Evolutionary conservation across 2,113 vertebrate genomes (phyloP).

Genomic region (Scatophagus argus): DNA sequence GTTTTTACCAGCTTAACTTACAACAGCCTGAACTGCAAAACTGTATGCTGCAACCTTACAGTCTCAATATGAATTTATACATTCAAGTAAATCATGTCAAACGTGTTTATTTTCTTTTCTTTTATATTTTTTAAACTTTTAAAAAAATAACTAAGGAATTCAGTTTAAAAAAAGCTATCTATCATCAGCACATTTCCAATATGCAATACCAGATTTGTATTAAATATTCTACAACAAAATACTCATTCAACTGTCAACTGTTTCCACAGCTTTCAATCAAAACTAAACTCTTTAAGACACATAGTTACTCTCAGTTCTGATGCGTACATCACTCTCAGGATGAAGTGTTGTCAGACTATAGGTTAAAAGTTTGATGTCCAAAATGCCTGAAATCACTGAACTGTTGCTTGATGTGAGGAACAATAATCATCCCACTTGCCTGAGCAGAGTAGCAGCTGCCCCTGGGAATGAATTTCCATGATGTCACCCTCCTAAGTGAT

Average conservation of each 20-base stretch:
- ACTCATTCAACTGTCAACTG: background rate
- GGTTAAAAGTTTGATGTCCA: background rate
- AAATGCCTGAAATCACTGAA: background rate
- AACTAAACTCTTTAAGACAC: constrained; percentile 12
- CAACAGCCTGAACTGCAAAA: background rate
- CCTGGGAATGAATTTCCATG: constrained; percentile 68
- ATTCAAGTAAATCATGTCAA: too few relatives aligned
- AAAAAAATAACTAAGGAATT: too few relatives aligned
- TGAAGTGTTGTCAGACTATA: background rate
- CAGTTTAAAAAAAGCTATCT: background rate
- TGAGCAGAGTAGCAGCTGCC: constrained; percentile 59
- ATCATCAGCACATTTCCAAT: background rate
- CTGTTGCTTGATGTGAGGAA: constrained; percentile 9
- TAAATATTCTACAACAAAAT: background rate
- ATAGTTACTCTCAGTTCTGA: constrained; percentile 43
- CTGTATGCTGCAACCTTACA: background rate
- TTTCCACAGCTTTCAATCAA: background rate
- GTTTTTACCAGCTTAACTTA: background rate
- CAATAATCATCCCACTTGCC: constrained; percentile 41
- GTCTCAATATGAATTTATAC: background rate
- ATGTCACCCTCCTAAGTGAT: constrained; percentile 71
- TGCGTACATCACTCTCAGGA: background rate
- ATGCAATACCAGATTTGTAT: background rate
- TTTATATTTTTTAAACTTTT: too few relatives aligned
- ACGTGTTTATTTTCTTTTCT: too few relatives aligned